These are phyloP conservation scores for Amiota communis DNA, from an alignment of 2,888 invertebrate species.

Conservation along the genomic window DNA sequence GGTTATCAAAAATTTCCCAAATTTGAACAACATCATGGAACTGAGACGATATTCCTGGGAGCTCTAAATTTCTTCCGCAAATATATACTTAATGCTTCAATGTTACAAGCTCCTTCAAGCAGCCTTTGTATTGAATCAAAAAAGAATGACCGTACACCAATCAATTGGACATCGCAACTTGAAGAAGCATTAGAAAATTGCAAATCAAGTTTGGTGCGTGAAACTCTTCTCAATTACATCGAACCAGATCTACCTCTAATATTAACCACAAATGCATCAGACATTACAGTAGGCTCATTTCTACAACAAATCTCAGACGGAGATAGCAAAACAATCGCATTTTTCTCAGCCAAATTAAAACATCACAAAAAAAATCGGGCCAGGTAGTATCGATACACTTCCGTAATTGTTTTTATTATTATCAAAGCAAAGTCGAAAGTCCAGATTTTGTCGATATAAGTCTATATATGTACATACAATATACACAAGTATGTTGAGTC, in stretches of 20 bases:
- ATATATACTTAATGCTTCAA: slow-evolving; percentile 37
- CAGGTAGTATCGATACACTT: too few relatives aligned
- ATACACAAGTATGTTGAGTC: too few relatives aligned
- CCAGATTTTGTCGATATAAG: too few relatives aligned
- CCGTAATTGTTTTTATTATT: too few relatives aligned
- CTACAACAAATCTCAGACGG: slow-evolving; percentile 24
- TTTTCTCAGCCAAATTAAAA: too few relatives aligned
- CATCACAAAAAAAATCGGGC: too few relatives aligned
- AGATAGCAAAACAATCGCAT: slow-evolving; percentile 34
- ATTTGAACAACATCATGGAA: too few relatives aligned
- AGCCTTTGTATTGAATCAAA: not conserved
- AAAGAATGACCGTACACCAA: slow-evolving; percentile 34
- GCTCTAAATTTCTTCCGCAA: slow-evolving; percentile 22
- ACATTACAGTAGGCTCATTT: slow-evolving; percentile 33
- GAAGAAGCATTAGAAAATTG: slow-evolving; percentile 24
- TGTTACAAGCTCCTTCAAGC: not conserved
- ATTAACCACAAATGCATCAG: slow-evolving; percentile 39
- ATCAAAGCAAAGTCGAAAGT: too few relatives aligned
- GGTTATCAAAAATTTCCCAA: too few relatives aligned
- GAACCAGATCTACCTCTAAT: slow-evolving; percentile 29
- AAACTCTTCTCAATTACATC: slow-evolving; percentile 16
- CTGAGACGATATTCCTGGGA: too few relatives aligned
- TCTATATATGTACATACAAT: too few relatives aligned
- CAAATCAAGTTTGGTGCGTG: slow-evolving; percentile 25
- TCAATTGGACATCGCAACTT: too few relatives aligned